Evolutionary conservation across 2,888 invertebrate genomes (phyloP).

Genomic region (Sinohyriopsis cumingii): DNA sequence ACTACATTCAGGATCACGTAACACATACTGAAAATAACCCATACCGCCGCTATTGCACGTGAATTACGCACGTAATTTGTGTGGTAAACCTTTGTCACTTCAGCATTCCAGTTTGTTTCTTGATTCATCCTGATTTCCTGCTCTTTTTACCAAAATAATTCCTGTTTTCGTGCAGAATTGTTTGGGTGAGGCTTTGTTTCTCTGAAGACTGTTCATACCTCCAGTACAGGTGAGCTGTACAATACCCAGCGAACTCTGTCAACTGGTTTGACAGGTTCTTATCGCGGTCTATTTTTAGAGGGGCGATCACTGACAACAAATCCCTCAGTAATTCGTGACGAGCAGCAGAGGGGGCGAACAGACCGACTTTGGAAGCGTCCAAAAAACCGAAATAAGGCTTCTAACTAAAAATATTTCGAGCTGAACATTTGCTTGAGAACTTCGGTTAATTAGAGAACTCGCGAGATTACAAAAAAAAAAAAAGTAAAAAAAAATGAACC

Average conservation of each 20-base stretch:
- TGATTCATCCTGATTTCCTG: constrained; percentile 36
- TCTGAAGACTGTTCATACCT: constrained; percentile 27
- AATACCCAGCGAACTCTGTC: constrained; percentile 22
- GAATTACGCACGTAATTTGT: constrained; percentile 72
- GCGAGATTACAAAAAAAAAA: too few relatives aligned
- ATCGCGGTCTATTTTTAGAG: constrained; percentile 11
- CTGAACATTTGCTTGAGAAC: too few relatives aligned
- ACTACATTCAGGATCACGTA: constrained; percentile 96
- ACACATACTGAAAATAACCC: constrained; percentile 98
- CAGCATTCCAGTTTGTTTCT: constrained; percentile 55
- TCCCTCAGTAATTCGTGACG: too few relatives aligned
- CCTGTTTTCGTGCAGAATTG: not conserved
- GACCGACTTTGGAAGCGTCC: too few relatives aligned
- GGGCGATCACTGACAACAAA: not conserved
- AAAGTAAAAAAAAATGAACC: too few relatives aligned
- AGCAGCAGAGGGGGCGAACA: too few relatives aligned
- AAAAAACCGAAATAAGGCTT: too few relatives aligned
- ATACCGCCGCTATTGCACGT: constrained; percentile 92
- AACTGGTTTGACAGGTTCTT: constrained; percentile 21
- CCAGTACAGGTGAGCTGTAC: constrained; percentile 29
- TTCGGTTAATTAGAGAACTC: too few relatives aligned
- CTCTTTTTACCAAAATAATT: not conserved
- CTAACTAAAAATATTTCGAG: too few relatives aligned
- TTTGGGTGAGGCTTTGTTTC: constrained; percentile 24
- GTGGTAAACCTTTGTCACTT: constrained; percentile 61